Evolutionary conservation across 2,888 invertebrate genomes (phyloP), one percentile per base, ranked within the genome.

Genomic region (Pachliopta kotzebuea): DNA sequence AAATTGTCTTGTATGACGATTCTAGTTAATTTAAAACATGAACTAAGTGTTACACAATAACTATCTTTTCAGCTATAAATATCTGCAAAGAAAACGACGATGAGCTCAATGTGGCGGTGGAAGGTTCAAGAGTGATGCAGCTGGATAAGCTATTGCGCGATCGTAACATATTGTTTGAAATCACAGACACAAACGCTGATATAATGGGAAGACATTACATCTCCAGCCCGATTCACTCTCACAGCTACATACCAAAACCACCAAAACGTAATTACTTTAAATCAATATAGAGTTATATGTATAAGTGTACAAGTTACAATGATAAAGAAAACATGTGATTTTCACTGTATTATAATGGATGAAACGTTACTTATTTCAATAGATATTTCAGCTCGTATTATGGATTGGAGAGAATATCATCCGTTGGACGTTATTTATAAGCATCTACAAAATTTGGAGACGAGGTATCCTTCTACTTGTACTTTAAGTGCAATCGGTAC

Each of bases 401-500:
- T 97, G 85, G 95, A 96, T 68, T 97, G 96, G 96, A 92, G 93
- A 71, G 94, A 95, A 60, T 97, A 95, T 78, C 95, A 97, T 78
- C 93, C 95, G 0, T 80, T 96, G 26, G 84, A 89, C 1, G 94
- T 95, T 70, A 94, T 97, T 63, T 92, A 96, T 72, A 93, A 93
- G 26, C 97, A 94, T 76, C 80, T 97, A 73, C 94, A 96, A 72
- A 94, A 93, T 71, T 85, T 97, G 74, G 95, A 95, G 65, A 91
- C 93, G 63, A 93, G 94, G 0, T 96, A 94, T 83, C 96, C 96
- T 0, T 93, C 95, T 23, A 90, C 95, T 9, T 96, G 96, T 69
- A 94, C 94, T 0, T 94, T 96, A 0, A 92, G 93, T 76, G 93
- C 92, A 8, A 96, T 97, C 69, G 97, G 97, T 37, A 93, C 92